Conservation (phyloP, 2,888 invertebrate species). For the Temnothorax ravouxi region DNA sequence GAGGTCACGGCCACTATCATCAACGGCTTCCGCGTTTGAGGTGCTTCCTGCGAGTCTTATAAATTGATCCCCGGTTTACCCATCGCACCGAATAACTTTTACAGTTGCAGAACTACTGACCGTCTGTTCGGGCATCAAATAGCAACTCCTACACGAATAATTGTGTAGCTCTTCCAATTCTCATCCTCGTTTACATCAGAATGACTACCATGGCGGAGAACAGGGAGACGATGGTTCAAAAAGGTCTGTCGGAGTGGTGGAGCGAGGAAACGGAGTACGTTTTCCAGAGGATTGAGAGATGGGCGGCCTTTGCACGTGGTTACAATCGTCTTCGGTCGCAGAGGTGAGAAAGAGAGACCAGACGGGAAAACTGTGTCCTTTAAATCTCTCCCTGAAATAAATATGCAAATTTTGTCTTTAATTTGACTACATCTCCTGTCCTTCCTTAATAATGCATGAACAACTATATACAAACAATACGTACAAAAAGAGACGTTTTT, state of each 20-base stretch:
- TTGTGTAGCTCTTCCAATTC: not conserved
- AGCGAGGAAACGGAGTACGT: constrained; percentile 83
- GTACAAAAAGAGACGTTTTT: not conserved
- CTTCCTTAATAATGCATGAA: not conserved
- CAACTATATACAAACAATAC: not conserved
- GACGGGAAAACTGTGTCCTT: too few relatives aligned
- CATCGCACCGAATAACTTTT: not conserved
- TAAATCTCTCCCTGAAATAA: too few relatives aligned
- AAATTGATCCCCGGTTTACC: constrained; percentile 63
- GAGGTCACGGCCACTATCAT: constrained; percentile 74
- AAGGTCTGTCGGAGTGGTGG: constrained; percentile 83
- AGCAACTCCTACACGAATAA: not conserved
- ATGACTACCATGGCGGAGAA: constrained; percentile 74
- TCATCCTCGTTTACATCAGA: not conserved
- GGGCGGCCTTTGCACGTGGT: constrained; percentile 82
- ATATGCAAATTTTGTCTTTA: too few relatives aligned
- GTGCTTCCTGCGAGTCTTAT: constrained; percentile 78
- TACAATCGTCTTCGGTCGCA: constrained; percentile 83
- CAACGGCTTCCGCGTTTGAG: constrained; percentile 76
- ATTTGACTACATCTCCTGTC: too few relatives aligned
- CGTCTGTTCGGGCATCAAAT: constrained; percentile 7
- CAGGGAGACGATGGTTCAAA: constrained; percentile 70
- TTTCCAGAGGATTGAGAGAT: constrained; percentile 83
- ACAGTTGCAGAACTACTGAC: constrained; percentile 20
- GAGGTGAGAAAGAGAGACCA: constrained; percentile 50